Percentiles rank a stretch among this genome's conserved stretches.
Evolutionary conservation across 2,113 vertebrate genomes (phyloP).

Genomic region (Struthidea cinerea): DNA sequence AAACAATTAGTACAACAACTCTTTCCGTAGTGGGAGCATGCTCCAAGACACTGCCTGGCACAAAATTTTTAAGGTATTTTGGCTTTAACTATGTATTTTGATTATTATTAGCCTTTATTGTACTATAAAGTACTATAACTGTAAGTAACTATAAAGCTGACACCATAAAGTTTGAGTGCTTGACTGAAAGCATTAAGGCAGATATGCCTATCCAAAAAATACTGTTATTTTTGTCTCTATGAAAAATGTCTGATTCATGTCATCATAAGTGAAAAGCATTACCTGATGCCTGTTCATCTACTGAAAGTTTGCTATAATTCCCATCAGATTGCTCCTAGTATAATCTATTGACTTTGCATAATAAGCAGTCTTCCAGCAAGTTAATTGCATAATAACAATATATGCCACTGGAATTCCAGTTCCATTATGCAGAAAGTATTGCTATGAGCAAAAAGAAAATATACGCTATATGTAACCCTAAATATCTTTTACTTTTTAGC

Average conservation of each 20-base stretch:
- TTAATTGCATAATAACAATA: background rate
- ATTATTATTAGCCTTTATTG: background rate
- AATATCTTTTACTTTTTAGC: background rate
- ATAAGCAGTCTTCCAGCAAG: background rate
- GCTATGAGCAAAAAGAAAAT: background rate
- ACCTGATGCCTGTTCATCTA: background rate
- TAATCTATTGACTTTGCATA: background rate
- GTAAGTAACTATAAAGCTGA: background rate
- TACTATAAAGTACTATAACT: background rate
- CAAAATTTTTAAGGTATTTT: background rate
- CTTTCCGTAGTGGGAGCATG: background rate
- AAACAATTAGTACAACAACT: background rate
- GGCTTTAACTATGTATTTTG: background rate
- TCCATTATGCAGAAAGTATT: background rate
- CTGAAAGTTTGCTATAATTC: background rate
- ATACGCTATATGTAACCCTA: background rate
- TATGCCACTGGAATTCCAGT: background rate
- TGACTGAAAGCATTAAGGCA: background rate
- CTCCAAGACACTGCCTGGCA: background rate
- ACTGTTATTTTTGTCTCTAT: rapidly evolving
- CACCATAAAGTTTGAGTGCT: background rate
- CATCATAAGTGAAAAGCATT: background rate
- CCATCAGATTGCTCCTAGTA: background rate
- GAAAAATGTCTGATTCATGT: background rate
- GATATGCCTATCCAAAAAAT: background rate